Evolutionary conservation across 2,888 invertebrate genomes (phyloP).

Genomic region (Hydriomena furcata): DNA sequence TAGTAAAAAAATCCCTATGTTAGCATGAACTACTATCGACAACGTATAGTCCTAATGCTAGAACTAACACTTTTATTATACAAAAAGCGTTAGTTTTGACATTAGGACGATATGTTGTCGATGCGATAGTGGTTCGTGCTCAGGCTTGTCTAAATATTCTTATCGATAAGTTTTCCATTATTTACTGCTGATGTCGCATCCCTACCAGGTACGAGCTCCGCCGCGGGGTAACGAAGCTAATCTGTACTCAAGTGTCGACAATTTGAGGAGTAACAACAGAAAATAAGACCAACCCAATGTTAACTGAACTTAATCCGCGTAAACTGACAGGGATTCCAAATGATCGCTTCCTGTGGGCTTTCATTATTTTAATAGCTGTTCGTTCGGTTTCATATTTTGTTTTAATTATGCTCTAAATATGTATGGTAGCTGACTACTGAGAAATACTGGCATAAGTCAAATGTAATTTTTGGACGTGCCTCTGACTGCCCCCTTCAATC

Average conservation of each 20-base stretch:
- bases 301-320: constrained; percentile 60
- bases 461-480: too few species aligned
- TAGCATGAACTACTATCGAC: too few species aligned
- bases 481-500: too few species aligned
- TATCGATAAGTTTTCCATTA: constrained; percentile 23
- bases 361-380: constrained; percentile 15
- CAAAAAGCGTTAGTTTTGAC: too few species aligned
- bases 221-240: constrained; percentile 82
- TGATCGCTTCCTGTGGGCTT: constrained; percentile 41
- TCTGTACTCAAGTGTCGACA: constrained; percentile 83
- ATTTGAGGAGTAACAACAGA: constrained; percentile 82
- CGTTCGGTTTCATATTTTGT: constrained; percentile 1
- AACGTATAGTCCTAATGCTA: too few species aligned
- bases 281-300: constrained; percentile 71
- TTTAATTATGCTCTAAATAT: background rate
- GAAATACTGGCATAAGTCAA: too few species aligned
- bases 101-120: too few species aligned
- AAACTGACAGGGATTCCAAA: constrained; percentile 50
- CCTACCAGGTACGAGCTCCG: constrained; percentile 65
- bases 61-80: too few species aligned
- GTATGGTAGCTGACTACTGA: too few species aligned
- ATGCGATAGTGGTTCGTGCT: too few species aligned
- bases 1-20: too few species aligned
- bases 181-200: constrained; percentile 35
- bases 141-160: too few species aligned